Evolutionary conservation across 2,888 invertebrate species (phyloP), one percentile per base, ranked within the genome.

Genomic region (Hedychridium roseum): DNA sequence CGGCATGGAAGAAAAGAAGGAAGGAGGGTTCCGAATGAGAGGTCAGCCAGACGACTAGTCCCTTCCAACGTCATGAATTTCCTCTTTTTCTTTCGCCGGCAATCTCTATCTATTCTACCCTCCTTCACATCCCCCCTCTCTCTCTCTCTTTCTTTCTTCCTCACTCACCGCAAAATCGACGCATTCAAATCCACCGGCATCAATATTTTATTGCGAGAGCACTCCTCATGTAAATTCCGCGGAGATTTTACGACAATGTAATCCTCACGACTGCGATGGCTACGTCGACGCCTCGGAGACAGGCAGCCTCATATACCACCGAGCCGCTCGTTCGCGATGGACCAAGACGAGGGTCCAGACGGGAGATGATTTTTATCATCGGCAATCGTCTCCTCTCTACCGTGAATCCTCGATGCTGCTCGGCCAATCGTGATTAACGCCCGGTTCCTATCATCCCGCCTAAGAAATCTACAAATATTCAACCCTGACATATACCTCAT

Each of bases 161-260:
- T 54, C 58, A 57, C 60, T 58, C 44, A 56, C 60, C 40, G 36
- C 37, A 40, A 44, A 50, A 41, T 58, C 44, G 35, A 23, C 54
- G 59, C 58, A 70, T 68, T 66, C 67, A 62, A 68, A 66, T 64
- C 58, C 55, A 48, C 17, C 46, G 53, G 59, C 71, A 68, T 73
- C 71, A 71, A 70, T 73, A 69, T 71, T 73, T 73, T 73, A 73
- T 69, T 70, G 62, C 71, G 58, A 55, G 36, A 52, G 51, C 65
- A 70, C 59, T 70, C 67, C 67, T 66, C 70, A 71, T 75, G 76
- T 70, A 74, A 74, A 77, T 76, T 76, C 58, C 15, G 36, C 46
- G 43, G 57, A 63, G 69, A 74, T 73, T 71, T 71, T 71, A 71
- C 61, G 71, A 76, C 73, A 73, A 74, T 76, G 75, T 78, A 77